Evolutionary conservation across 2,797 vertebrate genomes (phyloP).

Genomic region (Coreius guichenoti): DNA sequence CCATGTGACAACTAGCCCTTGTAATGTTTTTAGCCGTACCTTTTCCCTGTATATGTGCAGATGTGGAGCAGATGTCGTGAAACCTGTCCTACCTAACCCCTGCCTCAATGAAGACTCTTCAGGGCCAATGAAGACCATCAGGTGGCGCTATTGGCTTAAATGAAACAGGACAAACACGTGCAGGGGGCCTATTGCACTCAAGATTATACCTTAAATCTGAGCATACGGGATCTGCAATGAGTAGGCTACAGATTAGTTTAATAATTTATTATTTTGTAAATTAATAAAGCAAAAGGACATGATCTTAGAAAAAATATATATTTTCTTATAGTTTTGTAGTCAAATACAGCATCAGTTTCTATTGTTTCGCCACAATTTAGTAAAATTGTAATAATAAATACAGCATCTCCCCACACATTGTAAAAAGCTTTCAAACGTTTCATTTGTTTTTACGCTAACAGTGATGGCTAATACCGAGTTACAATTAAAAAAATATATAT

Average conservation of each 20-base stretch:
- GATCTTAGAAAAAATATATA: no score
- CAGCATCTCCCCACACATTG: background rate
- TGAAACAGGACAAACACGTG: background rate
- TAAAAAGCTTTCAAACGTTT: background rate
- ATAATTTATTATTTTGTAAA: background rate
- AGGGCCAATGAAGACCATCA: background rate
- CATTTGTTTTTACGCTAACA: background rate
- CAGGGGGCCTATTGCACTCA: background rate
- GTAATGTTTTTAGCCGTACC: background rate
- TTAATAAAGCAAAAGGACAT: background rate
- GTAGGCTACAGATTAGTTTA: background rate
- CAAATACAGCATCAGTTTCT: background rate
- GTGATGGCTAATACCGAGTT: background rate
- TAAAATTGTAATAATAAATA: no score
- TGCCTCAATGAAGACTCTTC: background rate
- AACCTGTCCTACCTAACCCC: background rate
- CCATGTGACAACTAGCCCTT: background rate
- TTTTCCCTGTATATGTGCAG: background rate
- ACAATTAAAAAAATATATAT: no score
- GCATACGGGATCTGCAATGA: constrained; percentile 23
- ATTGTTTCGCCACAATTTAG: background rate
- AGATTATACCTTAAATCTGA: background rate
- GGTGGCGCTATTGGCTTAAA: constrained; percentile 23
- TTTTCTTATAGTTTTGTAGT: background rate
- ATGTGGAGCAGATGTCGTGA: background rate